These are phyloP conservation scores for Centropus bengalensis DNA, from an alignment of 2,113 vertebrate genomes.

Conservation along the genomic window DNA sequence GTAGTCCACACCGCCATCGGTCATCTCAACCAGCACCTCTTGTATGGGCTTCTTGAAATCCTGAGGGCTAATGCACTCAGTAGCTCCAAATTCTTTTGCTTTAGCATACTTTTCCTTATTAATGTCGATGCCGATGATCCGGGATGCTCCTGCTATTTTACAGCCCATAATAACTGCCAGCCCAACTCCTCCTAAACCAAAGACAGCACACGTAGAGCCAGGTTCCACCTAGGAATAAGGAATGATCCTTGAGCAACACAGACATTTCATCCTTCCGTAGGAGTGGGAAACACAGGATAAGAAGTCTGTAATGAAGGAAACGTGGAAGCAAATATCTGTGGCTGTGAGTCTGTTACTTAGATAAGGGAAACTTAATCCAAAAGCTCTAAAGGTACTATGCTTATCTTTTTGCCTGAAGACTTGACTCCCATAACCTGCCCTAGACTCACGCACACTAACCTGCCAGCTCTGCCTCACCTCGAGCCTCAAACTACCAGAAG, in stretches of 20 bases:
- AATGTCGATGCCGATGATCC: slow-evolving; percentile 80
- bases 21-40: slow-evolving; percentile 80
- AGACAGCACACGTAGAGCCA: slow-evolving; percentile 80
- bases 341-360: neutral
- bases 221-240: slow-evolving; percentile 74
- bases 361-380: neutral
- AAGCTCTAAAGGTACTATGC: neutral
- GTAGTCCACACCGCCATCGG: slow-evolving; percentile 81
- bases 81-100: slow-evolving; percentile 81
- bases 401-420: neutral
- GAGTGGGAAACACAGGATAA: neutral
- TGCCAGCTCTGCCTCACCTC: neutral
- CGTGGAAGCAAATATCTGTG: neutral
- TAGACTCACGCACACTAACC: neutral
- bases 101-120: slow-evolving; percentile 81
- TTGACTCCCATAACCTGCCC: neutral
- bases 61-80: slow-evolving; percentile 79
- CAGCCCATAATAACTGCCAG: slow-evolving; percentile 83
- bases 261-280: neutral
- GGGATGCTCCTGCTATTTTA: slow-evolving; percentile 78
- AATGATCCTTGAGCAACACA: neutral
- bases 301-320: neutral
- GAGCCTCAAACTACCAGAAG: neutral
- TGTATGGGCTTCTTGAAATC: slow-evolving; percentile 81
- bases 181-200: slow-evolving; percentile 84